Conservation (phyloP, 2,888 invertebrate genomes). For the Idaea straminata region DNA sequence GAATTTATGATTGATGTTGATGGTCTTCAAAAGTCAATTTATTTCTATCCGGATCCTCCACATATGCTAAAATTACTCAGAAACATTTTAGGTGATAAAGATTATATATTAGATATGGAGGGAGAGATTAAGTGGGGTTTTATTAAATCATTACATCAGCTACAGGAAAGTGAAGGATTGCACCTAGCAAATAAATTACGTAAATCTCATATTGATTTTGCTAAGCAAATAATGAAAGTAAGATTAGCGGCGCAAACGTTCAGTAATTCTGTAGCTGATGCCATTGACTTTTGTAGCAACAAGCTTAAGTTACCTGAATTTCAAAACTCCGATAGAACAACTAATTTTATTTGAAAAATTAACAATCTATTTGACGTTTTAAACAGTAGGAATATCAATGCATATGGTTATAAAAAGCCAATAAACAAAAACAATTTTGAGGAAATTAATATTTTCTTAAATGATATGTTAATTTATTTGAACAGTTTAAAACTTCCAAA, state of each 20-base stretch:
- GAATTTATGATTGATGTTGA: slow-evolving; percentile 7
- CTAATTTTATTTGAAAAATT: slow-evolving; percentile 18
- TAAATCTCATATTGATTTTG: slow-evolving; percentile 13
- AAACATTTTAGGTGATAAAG: slow-evolving; percentile 6
- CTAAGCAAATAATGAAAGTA: slow-evolving; percentile 23
- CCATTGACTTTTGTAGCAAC: slow-evolving; percentile 14
- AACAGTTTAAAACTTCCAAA: too few species aligned
- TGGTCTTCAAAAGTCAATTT: slow-evolving; percentile 4
- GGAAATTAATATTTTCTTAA: slow-evolving; percentile 12
- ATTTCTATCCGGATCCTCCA: slow-evolving; percentile 6
- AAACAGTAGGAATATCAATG: slow-evolving; percentile 14
- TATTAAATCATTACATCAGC: slow-evolving; percentile 8
- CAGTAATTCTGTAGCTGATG: slow-evolving; percentile 20
- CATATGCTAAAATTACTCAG: too few species aligned
- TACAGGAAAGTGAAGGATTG: slow-evolving; percentile 16
- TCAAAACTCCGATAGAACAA: slow-evolving; percentile 10
- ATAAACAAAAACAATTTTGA: too few species aligned
- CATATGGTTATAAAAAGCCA: slow-evolving; percentile 13
- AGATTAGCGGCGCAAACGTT: slow-evolving; percentile 18
- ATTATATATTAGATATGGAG: slow-evolving; percentile 5
- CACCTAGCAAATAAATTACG: slow-evolving; percentile 21
- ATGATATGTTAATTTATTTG: slow-evolving; percentile 7
- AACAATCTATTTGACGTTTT: slow-evolving; percentile 24
- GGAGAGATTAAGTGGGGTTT: slow-evolving; percentile 9
- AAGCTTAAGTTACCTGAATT: slow-evolving; percentile 15